Evolutionary conservation across 1,140 invertebrate genomes (phyloP), one percentile per base, ranked within the genome.

Genomic region (Aethina tumida): DNA sequence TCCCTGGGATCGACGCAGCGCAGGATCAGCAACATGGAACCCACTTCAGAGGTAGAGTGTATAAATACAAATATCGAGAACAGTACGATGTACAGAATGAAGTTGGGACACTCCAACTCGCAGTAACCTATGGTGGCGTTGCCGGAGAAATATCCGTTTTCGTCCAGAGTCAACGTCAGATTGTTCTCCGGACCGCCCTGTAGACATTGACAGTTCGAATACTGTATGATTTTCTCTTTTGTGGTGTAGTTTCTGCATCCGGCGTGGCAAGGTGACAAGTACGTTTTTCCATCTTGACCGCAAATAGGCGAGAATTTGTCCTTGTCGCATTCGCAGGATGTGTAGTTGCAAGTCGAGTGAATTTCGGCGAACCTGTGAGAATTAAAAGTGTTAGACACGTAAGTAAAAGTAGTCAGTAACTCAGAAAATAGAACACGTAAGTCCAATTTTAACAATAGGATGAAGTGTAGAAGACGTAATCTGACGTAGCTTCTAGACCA

Each of bases 11-110:
- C 84, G 12, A 91, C 90, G 56, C 89, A 94, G 32, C 89, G 75
- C 50, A 94, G 75, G 41, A 90, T 92, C 10, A 93, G 68, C 39
- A 93, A 62, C 77, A 93, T 91, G 9, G 84, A 84, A 31, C 88
- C 89, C 10, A 94, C 89, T 64, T 94, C 89, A 14, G 83, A 86
- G 15, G 85, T 93, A 22, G 89, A 90, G 62, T 93, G 88, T 41
- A 90, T 82, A 62, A 93, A 85, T 56, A 91, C 88, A 59, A 89
- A 81, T 27, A 88, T 67, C 2, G 86, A 88, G 66, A 92, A 91
- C 15, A 92, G 69, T 36, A 83, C 70, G 49, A 92, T 80, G 62
- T 92, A 94, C 57, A 77, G 71, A 55, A 81, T 75, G 51, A 90
- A 85, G 59, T 81, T 83, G 43, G 69, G 67, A 65, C 86, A 91